Evolutionary conservation across 2,113 vertebrate genomes (phyloP), one percentile per base, ranked within the genome.

Genomic region (Coptodon rendalli): DNA sequence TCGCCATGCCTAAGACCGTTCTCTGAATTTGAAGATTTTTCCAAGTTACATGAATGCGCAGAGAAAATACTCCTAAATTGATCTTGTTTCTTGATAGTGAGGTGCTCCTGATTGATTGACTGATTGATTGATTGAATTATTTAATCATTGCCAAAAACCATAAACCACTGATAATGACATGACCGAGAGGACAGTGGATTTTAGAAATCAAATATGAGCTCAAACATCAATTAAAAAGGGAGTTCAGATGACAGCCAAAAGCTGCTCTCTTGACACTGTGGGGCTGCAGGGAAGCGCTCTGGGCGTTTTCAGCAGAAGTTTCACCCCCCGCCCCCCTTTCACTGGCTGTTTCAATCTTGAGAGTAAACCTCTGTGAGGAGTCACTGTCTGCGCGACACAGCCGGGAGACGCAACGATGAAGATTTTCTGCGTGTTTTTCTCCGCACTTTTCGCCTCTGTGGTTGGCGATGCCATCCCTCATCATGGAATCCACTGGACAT

Each of bases 401-500:
- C 82, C 48, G 2, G 84, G 80, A 16, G 80, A 4, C 80, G 59
- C 86, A 88, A 76, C 83, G 57, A 96, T 96, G 96, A 89, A 94
- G 82, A 5, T 90, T 80, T 52, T 95, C 68, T 79, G 71, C 7
- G 59, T 78, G 71, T 56, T 95, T 11, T 34, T 95, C 86, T 82
- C 81, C 34, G 83, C 89, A 10, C 6, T 92, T 84, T 78, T 92
- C 38, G 10, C 95, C 14, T 81, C 27, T 5, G 80, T 89, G 6
- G 91, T 84, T 40, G 66, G 27, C 50, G 94, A 95, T 45, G 91
- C 73, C 50, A 90, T 91, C 29, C 86, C 84, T 16, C 88, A 91
- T 52, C 89, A 92, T 83, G 94, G 85, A 9, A 94, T 96, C 24
- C 96, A 96, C 80, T 97, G 97, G 97, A 96, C 97, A 34, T 97